Base-by-base conservation (phyloP, 30 jellyfish, hydroid and myxozoan species). In the Pelagia noctiluca region DNA sequence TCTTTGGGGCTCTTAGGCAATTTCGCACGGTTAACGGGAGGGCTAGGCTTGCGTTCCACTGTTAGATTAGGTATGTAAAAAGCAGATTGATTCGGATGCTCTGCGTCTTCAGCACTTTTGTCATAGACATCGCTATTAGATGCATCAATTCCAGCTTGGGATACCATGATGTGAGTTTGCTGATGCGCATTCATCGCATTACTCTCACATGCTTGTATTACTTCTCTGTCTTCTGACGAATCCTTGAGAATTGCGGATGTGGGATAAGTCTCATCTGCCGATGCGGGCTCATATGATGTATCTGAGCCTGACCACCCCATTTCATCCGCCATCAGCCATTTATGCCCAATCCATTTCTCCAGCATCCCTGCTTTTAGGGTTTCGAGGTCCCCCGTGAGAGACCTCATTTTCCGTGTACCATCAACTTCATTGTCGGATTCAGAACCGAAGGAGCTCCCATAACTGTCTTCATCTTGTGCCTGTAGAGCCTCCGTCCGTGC, bases 101-200 rank as follows among this genome's bases (percentile, higher is more conserved):
- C 35, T 32, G 22, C 65, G 68, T 50, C 77, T 11, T 25, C 46
- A 2, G 24, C 19, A 18, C 33, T 31, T 21, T 35, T 48, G 25
- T 29, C 38, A 7, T 32, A 19, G 26, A 68, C 86, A 37, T n/a
- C n/a, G n/a, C n/a, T n/a, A n/a, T n/a, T n/a, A n/a, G n/a, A n/a
- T n/a, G n/a, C n/a, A n/a, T 82, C 92, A n/a, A 36, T 35, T 24
- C 92, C 70, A 28, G 92, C 80, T 33, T 82, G 92, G 13, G 92
- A 82, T 21, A 82, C 75, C 24, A 82, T 82, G 50, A 82, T 82
- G 7, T 80, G 16, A 10, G 68, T 52, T 52, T 3, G 68, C 2
- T 52, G 68, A 3, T n/a, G n/a, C n/a, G n/a, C n/a, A n/a, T n/a
- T n/a, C n/a, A n/a, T n/a, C n/a, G n/a, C n/a, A n/a, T 52, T 19